These are phyloP conservation scores for Panthera leo DNA, from an alignment of 2,113 vertebrate species.

Conservation along the genomic window DNA sequence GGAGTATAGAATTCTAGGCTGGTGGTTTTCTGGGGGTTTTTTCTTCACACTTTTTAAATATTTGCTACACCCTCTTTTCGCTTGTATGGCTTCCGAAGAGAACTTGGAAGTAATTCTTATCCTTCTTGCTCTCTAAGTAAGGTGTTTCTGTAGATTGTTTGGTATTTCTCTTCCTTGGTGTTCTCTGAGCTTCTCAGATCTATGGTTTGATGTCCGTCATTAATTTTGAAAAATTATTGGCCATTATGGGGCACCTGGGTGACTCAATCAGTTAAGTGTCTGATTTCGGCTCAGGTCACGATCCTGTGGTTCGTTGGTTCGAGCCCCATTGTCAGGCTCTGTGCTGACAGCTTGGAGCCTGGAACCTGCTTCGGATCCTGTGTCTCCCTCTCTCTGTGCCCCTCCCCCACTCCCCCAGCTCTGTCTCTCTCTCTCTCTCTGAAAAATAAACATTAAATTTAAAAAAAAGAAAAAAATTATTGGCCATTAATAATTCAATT, in stretches of 20 bases:
- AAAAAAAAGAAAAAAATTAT: background rate
- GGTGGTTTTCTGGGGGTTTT: background rate
- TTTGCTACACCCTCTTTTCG: background rate
- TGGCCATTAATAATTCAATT: background rate
- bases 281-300: too few relatives aligned
- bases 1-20: background rate
- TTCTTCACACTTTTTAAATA: background rate
- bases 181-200: background rate
- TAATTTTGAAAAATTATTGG: background rate
- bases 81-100: background rate
- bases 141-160: background rate
- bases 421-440: too few relatives aligned
- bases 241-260: background rate
- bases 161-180: background rate
- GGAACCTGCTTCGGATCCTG: too few relatives aligned
- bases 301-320: too few relatives aligned
- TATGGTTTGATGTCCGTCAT: background rate
- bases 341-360: too few relatives aligned
- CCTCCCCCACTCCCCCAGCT: too few relatives aligned
- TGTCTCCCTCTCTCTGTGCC: too few relatives aligned
- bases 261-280: too few relatives aligned
- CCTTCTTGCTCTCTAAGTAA: background rate
- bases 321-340: too few relatives aligned
- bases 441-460: too few relatives aligned
- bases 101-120: background rate